Conservation (phyloP, 2,888 invertebrate genomes). For the Apeira syringaria region DNA sequence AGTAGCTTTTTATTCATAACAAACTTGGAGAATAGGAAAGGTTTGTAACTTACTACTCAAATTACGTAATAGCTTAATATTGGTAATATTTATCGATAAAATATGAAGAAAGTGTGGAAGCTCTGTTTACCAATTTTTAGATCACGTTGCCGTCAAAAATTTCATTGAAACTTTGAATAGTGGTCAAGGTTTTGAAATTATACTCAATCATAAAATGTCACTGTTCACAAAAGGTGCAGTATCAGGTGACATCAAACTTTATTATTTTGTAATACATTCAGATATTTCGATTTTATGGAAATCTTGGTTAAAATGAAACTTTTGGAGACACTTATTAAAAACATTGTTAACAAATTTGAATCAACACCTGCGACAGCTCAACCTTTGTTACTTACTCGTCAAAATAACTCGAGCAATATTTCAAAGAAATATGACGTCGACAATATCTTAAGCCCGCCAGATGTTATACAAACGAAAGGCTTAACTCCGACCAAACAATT, state of each 20-base stretch:
- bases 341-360: conserved; percentile 12
- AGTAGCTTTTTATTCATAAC: conserved; percentile 44
- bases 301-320: conserved; percentile 7
- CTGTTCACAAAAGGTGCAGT: conserved; percentile 20
- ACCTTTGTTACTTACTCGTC: conserved; percentile 33
- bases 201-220: conserved; percentile 24
- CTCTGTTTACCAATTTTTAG: conserved; percentile 27
- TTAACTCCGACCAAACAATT: conserved; percentile 71
- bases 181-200: conserved; percentile 30
- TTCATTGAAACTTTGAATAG: conserved; percentile 27
- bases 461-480: conserved; percentile 64
- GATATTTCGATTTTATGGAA: conserved; percentile 4
- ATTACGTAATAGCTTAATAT: conserved; percentile 28
- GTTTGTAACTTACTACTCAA: conserved; percentile 19
- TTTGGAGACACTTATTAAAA: conserved; percentile 4
- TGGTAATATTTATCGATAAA: conserved; percentile 19
- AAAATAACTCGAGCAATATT: conserved; percentile 40
- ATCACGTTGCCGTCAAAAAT: conserved; percentile 31
- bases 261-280: conserved; percentile 6
- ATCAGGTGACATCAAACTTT: conserved; percentile 16
- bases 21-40: conserved; percentile 18
- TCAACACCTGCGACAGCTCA: conserved; percentile 24
- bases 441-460: conserved; percentile 50
- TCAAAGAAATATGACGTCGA: conserved; percentile 48
- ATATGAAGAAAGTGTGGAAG: conserved; percentile 19